Percentiles rank a stretch among this genome's conserved stretches.
Conservation (phyloP, 1,140 invertebrate genomes). For the Neuroterus valhalla region DNA sequence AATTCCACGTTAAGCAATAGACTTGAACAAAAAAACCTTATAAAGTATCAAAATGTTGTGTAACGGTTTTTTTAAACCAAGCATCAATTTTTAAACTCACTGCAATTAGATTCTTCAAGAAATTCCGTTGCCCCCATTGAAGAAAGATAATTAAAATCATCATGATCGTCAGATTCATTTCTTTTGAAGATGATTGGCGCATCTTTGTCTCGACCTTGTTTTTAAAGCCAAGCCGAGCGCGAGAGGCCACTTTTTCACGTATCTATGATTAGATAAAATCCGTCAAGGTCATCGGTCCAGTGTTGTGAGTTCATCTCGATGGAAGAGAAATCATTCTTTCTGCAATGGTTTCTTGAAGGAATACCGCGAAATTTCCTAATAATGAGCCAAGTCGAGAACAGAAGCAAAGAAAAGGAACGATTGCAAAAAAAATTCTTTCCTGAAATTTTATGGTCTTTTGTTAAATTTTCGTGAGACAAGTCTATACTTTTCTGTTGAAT, state of each 20-base stretch:
- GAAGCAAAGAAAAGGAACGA: background rate
- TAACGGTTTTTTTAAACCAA: background rate
- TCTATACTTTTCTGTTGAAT: no score
- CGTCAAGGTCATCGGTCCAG: slow-evolving; percentile 3
- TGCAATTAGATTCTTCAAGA: background rate
- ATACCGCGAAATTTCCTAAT: background rate
- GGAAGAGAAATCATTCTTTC: slow-evolving; percentile 15
- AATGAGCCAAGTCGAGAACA: background rate
- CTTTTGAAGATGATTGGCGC: background rate
- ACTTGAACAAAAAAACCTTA: no score
- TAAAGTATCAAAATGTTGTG: background rate
- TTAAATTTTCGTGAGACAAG: background rate
- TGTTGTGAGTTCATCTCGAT: slow-evolving; percentile 2
- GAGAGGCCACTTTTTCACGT: slow-evolving; percentile 23
- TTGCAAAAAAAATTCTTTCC: background rate
- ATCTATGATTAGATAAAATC: slow-evolving; percentile 13
- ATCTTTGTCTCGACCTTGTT: slow-evolving; percentile 24
- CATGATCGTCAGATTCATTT: slow-evolving; percentile 6
- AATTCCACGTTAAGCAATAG: no score
- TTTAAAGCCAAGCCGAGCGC: slow-evolving; percentile 20
- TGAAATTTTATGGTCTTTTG: background rate
- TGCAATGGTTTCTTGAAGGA: background rate
- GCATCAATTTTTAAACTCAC: background rate
- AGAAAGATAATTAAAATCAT: background rate
- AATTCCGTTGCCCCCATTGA: background rate